Conservation (phyloP, 2,797 vertebrate genomes). For the Spea hammondii region DNA sequence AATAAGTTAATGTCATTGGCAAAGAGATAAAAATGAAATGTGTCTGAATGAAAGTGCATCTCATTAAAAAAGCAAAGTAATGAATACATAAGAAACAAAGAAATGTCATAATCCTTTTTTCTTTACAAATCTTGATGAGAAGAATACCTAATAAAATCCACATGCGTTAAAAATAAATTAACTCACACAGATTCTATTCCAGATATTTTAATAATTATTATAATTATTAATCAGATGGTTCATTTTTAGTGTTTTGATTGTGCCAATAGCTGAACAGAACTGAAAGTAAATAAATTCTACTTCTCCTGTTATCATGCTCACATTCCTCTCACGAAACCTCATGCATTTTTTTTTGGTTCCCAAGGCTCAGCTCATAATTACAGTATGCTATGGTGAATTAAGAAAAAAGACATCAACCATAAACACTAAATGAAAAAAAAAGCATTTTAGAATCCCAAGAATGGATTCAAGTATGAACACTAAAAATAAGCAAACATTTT, state of each 20-base stretch:
- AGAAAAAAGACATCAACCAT: too few species aligned
- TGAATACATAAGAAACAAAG: slow-evolving; percentile 40
- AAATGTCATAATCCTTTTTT: slow-evolving; percentile 35
- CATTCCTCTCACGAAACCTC: background rate
- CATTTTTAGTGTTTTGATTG: slow-evolving; percentile 6
- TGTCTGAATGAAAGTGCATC: slow-evolving; percentile 36
- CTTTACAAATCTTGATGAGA: slow-evolving; percentile 32
- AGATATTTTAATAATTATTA: slow-evolving; percentile 15
- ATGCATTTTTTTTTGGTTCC: too few species aligned
- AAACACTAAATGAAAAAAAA: too few species aligned
- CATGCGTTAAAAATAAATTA: background rate
- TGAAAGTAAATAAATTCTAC: background rate
- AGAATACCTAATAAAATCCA: slow-evolving; percentile 27
- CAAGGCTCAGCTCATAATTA: too few species aligned
- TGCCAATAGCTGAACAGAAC: background rate
- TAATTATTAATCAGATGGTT: slow-evolving; percentile 19
- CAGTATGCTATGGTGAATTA: too few species aligned
- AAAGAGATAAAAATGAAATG: slow-evolving; percentile 48
- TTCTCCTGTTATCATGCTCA: background rate
- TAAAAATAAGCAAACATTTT: too few species aligned
- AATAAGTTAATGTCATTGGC: slow-evolving; percentile 46
- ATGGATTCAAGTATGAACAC: too few species aligned
- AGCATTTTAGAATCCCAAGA: too few species aligned
- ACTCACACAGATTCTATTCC: slow-evolving; percentile 7
- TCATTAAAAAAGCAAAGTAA: slow-evolving; percentile 43